Percentiles rank a stretch among this genome's conserved stretches.
Conservation (phyloP, 2,888 invertebrate species). For the Abrostola tripartita region DNA sequence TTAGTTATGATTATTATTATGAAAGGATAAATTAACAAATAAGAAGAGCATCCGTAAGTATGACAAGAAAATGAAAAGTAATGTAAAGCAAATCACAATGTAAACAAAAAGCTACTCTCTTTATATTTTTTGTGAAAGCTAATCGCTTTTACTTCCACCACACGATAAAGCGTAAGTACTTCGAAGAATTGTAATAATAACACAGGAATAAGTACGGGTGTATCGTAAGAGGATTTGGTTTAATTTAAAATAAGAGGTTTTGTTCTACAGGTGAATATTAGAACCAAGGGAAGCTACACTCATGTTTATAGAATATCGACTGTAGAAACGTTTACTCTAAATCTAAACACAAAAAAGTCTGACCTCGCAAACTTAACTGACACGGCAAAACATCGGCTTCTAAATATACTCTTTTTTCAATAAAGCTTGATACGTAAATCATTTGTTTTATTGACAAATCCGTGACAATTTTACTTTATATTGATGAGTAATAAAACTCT, state of each 20-base stretch:
- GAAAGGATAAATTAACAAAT: too few species aligned
- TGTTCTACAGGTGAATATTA: neutral
- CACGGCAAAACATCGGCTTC: too few species aligned
- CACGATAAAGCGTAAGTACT: conserved; percentile 30
- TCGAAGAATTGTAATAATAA: conserved; percentile 37
- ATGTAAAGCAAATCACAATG: too few species aligned
- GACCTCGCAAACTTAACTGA: neutral
- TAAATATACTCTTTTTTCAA: too few species aligned
- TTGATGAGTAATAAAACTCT: conserved; percentile 51
- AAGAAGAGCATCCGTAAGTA: too few species aligned
- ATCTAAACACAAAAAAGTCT: neutral
- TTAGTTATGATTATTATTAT: too few species aligned
- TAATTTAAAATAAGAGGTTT: neutral
- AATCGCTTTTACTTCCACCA: conserved; percentile 22
- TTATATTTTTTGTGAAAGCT: neutral
- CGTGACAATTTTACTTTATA: conserved; percentile 35
- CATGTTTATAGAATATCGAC: too few species aligned
- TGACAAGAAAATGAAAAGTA: too few species aligned
- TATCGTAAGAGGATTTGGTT: conserved; percentile 16
- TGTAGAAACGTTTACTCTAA: too few species aligned
- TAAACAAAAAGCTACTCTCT: too few species aligned
- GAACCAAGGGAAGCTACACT: neutral
- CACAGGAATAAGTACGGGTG: conserved; percentile 25
- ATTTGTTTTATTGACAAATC: conserved; percentile 34
- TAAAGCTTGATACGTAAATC: conserved; percentile 19